These are phyloP conservation scores for Laothoe populi DNA, from an alignment of 2,888 invertebrate species.

Conservation along the genomic window DNA sequence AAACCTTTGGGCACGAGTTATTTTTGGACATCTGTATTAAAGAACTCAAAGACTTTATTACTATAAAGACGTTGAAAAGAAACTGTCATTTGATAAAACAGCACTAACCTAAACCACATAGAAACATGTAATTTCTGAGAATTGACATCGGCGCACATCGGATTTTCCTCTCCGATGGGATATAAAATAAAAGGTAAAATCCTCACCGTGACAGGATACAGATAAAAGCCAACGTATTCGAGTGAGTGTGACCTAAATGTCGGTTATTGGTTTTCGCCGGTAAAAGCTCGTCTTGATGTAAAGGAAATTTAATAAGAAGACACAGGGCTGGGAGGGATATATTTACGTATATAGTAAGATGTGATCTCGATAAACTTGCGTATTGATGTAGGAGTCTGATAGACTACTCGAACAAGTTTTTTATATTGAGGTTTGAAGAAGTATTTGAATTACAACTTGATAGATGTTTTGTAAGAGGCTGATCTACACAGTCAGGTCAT, in stretches of 20 bases:
- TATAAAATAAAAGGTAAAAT: slow-evolving; percentile 34
- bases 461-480: not conserved
- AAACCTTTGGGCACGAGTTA: too few species aligned
- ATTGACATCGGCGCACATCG: slow-evolving; percentile 28
- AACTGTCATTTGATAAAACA: not conserved
- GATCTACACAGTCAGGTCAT: too few species aligned
- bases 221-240: slow-evolving; percentile 32
- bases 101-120: slow-evolving; percentile 15
- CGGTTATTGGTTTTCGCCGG: slow-evolving; percentile 60
- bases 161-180: slow-evolving; percentile 35
- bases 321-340: slow-evolving; percentile 31
- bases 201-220: slow-evolving; percentile 30
- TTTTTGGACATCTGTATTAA: too few species aligned
- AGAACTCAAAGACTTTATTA: too few species aligned
- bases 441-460: not conserved
- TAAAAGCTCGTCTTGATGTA: slow-evolving; percentile 55
- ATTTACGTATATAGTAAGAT: slow-evolving; percentile 24
- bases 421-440: not conserved
- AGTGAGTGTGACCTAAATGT: slow-evolving; percentile 39
- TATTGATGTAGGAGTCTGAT: not conserved
- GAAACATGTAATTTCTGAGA: slow-evolving; percentile 35
- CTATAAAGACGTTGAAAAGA: not conserved
- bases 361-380: not conserved
- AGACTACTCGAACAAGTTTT: not conserved
- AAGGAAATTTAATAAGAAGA: slow-evolving; percentile 60